A percentile compares a stretch with the other conserved stretches of the same genome.
phyloP scores from a whole-genome alignment of 2,797 vertebrate genomes.

The Serranus cabrilla region DNA sequence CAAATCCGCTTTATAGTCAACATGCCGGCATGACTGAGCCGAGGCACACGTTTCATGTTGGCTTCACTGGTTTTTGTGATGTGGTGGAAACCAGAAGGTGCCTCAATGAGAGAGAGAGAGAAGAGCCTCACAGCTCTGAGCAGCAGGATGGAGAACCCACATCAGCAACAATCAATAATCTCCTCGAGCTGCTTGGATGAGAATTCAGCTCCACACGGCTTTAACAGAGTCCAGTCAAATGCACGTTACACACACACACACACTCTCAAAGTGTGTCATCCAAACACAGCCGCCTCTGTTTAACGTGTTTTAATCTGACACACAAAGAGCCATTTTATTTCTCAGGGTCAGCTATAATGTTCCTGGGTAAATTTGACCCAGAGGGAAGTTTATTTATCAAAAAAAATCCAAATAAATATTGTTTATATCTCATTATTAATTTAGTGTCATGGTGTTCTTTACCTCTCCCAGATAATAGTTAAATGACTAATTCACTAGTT shows the following conservation, averaged over 20 bases:
- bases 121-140: constrained; percentile 37
- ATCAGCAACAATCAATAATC: constrained; percentile 66
- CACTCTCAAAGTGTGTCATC: constrained; percentile 25
- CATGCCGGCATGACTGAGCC: constrained; percentile 3
- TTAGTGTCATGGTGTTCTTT: too few species aligned
- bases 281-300: constrained; percentile 15
- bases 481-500: too few species aligned
- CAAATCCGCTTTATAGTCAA: constrained; percentile 25
- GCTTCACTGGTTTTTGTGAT: constrained; percentile 27
- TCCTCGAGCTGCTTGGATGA: constrained; percentile 51
- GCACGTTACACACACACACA: constrained; percentile 36
- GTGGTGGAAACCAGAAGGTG: constrained; percentile 38
- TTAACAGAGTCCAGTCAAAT: constrained; percentile 39
- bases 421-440: too few species aligned
- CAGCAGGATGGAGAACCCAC: constrained; percentile 50
- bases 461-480: too few species aligned
- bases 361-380: too few species aligned
- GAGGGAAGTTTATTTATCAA: too few species aligned
- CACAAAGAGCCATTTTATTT: too few species aligned
- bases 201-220: constrained; percentile 42
- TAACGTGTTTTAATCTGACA: constrained; percentile 14
- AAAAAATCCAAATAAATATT: too few species aligned
- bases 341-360: too few species aligned
- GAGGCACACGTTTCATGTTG: constrained; percentile 21
- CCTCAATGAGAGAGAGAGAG: constrained; percentile 5